A percentile compares a stretch with the other conserved stretches of the same genome.
phyloP scores from a whole-genome alignment of 2,888 invertebrate genomes.

The Siphonodentalium dalli region DNA sequence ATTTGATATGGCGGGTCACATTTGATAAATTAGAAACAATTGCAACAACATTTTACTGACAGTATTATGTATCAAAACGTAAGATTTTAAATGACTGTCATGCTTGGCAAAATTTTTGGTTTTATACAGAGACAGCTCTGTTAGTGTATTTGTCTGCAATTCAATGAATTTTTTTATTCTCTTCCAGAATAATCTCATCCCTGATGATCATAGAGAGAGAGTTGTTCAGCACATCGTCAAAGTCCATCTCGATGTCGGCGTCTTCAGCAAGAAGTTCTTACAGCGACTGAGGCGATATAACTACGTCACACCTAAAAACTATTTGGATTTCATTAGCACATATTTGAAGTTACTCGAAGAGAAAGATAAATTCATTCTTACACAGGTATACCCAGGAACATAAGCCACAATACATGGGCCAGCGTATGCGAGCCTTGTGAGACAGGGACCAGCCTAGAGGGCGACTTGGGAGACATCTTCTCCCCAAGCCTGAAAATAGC shows the following conservation, averaged over 20 bases:
- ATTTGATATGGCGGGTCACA: too few relatives aligned
- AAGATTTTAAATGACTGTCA: not conserved
- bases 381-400: conserved; percentile 67
- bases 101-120: not conserved
- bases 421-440: too few relatives aligned
- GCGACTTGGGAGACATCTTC: too few relatives aligned
- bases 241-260: conserved; percentile 79
- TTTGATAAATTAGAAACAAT: too few relatives aligned
- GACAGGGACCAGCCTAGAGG: too few relatives aligned
- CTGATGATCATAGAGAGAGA: conserved; percentile 73
- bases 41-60: not conserved
- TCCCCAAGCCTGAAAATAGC: too few relatives aligned
- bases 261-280: conserved; percentile 77
- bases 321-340: conserved; percentile 83
- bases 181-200: conserved; percentile 73
- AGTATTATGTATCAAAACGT: not conserved
- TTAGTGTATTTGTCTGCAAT: not conserved
- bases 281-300: conserved; percentile 80
- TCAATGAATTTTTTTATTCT: not conserved
- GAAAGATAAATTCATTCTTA: conserved; percentile 69
- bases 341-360: conserved; percentile 80
- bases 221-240: conserved; percentile 87
- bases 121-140: not conserved
- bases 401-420: too few relatives aligned
- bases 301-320: conserved; percentile 91